A percentile compares a stretch with the other conserved stretches of the same genome.
Evolutionary conservation across 92 coral and sea anemone genomes (phyloP).

Genomic region (Parazoanthus atlanticus): DNA sequence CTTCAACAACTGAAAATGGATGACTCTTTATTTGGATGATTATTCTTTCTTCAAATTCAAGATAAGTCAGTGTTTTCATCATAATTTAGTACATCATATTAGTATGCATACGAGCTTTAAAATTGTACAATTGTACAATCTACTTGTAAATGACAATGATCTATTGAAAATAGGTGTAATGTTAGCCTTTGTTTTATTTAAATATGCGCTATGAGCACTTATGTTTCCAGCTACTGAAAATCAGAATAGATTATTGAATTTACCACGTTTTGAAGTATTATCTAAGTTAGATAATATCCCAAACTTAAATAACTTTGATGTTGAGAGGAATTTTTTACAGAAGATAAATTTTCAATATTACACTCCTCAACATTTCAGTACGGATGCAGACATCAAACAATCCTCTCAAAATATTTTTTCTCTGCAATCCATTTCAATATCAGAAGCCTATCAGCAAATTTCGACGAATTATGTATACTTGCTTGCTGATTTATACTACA

Average conservation of each 20-base stretch:
- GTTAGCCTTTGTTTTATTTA: neutral
- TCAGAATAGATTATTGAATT: slow-evolving; percentile 9
- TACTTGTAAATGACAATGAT: too few relatives aligned
- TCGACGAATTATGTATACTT: slow-evolving; percentile 3
- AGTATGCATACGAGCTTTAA: too few relatives aligned
- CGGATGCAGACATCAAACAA: neutral
- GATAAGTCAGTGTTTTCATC: slow-evolving; percentile 28
- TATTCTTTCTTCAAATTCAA: slow-evolving; percentile 22
- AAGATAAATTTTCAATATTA: slow-evolving; percentile 43
- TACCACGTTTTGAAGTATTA: slow-evolving; percentile 39
- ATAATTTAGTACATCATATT: too few relatives aligned
- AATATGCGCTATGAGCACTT: too few relatives aligned
- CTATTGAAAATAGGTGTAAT: slow-evolving; percentile 10
- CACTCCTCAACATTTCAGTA: slow-evolving; percentile 2
- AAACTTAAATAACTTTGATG: slow-evolving; percentile 7
- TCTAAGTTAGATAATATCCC: too few relatives aligned
- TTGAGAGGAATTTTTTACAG: slow-evolving; percentile 11
- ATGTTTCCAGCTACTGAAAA: too few relatives aligned
- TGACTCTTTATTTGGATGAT: slow-evolving; percentile 4
- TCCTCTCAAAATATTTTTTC: neutral
- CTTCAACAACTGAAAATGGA: slow-evolving; percentile 15
- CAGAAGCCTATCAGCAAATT: too few relatives aligned
- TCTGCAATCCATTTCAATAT: slow-evolving; percentile 7
- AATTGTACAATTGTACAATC: too few relatives aligned
- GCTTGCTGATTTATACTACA: slow-evolving; percentile 6